A percentile compares a stretch with the other conserved stretches of the same genome.
phyloP scores from a whole-genome alignment of 2,797 vertebrate species.

The Epinephelus coioides region DNA sequence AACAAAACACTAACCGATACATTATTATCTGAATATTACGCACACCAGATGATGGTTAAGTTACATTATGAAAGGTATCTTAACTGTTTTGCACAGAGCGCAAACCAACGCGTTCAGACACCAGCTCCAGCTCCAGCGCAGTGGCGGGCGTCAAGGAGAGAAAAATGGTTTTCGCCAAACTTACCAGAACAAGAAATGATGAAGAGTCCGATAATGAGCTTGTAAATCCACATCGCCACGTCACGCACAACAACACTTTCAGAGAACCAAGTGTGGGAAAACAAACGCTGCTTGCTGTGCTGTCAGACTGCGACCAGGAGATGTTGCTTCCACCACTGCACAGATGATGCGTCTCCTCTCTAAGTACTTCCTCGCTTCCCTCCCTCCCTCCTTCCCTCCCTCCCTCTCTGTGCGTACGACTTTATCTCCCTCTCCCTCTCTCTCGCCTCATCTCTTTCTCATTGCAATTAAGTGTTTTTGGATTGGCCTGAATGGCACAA shows the following conservation, averaged over 20 bases:
- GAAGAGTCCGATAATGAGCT: slow-evolving; percentile 84
- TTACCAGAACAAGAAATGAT: slow-evolving; percentile 83
- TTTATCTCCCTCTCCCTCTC: slow-evolving; percentile 35
- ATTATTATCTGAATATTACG: neutral
- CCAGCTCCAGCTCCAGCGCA: slow-evolving; percentile 12
- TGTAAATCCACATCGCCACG: slow-evolving; percentile 90
- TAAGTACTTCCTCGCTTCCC: slow-evolving; percentile 69
- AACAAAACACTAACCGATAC: neutral
- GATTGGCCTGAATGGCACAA: neutral
- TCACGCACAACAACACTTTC: slow-evolving; percentile 10
- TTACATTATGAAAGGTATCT: neutral
- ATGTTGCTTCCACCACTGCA: slow-evolving; percentile 78
- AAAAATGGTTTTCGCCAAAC: slow-evolving; percentile 52
- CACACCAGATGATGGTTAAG: slow-evolving; percentile 1
- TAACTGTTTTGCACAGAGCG: slow-evolving; percentile 11
- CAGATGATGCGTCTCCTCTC: slow-evolving; percentile 80
- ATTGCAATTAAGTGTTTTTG: neutral
- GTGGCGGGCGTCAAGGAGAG: neutral
- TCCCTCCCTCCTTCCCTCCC: slow-evolving; percentile 10
- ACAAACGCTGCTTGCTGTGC: slow-evolving; percentile 19
- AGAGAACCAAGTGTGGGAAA: neutral
- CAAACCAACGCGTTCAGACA: neutral
- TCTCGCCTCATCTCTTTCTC: neutral
- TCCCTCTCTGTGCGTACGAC: slow-evolving; percentile 2
- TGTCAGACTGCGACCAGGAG: slow-evolving; percentile 58